Conservation (phyloP, 1,140 invertebrate species). For the Campoletis sonorensis region DNA sequence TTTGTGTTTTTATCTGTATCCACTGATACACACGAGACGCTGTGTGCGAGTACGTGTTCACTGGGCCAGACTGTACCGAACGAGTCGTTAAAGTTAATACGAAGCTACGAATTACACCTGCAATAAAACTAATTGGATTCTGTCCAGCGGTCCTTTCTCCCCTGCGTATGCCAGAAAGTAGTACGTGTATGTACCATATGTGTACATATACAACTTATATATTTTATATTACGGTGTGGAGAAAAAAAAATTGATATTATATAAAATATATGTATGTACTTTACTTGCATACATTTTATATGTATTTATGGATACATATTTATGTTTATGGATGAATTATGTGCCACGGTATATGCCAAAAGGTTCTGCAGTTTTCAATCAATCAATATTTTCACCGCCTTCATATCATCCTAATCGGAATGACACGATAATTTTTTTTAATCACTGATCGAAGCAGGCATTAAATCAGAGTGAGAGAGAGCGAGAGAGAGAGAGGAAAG, state of each 20-base stretch:
- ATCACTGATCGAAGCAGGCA: no score
- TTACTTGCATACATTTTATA: neutral
- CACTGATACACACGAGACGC: neutral
- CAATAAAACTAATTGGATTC: conserved; percentile 50
- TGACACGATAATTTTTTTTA: no score
- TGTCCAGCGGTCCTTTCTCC: conserved; percentile 38
- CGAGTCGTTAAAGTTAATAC: conserved; percentile 48
- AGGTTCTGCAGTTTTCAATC: no score
- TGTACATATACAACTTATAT: neutral
- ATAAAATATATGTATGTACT: neutral
- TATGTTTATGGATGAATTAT: neutral
- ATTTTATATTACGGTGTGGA: neutral
- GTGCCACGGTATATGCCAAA: no score
- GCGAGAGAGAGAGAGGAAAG: neutral
- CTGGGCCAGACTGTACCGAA: conserved; percentile 30
- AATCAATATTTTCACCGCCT: no score
- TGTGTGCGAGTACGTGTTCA: neutral
- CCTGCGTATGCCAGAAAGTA: conserved; percentile 10
- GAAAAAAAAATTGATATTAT: no score
- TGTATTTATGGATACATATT: neutral
- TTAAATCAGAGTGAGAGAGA: no score
- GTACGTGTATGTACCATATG: neutral
- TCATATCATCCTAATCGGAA: no score
- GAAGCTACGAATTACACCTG: conserved; percentile 48
- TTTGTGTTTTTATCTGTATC: neutral